Base-by-base conservation (phyloP, 1,140 invertebrate species). In the Drosophila pseudoananassae region DNA sequence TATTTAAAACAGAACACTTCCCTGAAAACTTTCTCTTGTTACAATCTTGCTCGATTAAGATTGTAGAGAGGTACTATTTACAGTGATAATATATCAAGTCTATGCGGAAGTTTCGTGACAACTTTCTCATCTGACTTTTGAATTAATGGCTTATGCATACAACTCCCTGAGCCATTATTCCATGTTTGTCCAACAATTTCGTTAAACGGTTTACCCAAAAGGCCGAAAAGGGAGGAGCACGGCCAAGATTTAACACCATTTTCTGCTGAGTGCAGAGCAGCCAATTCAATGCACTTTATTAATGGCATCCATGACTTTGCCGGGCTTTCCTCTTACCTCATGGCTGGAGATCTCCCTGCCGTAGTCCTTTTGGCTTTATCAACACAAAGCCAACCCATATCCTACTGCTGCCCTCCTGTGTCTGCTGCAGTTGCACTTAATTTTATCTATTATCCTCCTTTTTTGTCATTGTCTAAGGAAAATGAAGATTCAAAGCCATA, bases 401-500 rank as follows among this genome's bases (percentile, higher is more conserved):
- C 61, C 55, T 46, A 23, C 51, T 12, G 20, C n/a, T 31, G 17
- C 17, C 14, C 29, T 10, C 8, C 33, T 10, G 33, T 36, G 33
- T 87, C 82, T 71, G 69, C 74, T 82, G 78, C 82, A 87, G 84
- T 87, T 83, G 83, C 83, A 87, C 83, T 87, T 89, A 78, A 88
- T 87, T 88, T 88, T 79, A 88, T 87, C 83, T 83, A 87, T 88
- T 87, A 87, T 88, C 60, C 83, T 69, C 52, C 57, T 64, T 72
- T 85, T 85, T 88, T 76, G 82, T 76, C 82, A 78, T 88, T 87
- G 82, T 82, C 82, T 88, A 82, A 73, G 78, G 59, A 88, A 82
- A 87, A 87, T 87, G 83, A 88, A 88, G 78, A 88, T 88, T 76
- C 83, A 78, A 88, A 82, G 82, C 69, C 78, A 87, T 84, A 80